Evolutionary conservation across 2,888 invertebrate species (phyloP), one percentile per base, ranked within the genome.

Genomic region (Agonum fuliginosum): DNA sequence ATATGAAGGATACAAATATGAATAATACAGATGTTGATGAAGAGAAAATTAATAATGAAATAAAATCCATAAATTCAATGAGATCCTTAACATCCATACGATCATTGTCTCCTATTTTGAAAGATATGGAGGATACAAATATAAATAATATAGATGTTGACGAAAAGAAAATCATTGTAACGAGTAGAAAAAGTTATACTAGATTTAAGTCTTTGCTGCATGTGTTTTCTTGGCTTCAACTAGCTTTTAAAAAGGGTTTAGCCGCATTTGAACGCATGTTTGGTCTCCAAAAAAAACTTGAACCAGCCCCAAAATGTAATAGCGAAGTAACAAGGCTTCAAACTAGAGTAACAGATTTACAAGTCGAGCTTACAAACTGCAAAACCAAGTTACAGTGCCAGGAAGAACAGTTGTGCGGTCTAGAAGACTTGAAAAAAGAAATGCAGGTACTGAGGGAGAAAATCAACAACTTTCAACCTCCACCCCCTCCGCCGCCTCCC

Each of bases 401-500:
- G 12, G 58, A 62, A 19, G 67, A 62, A 30, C 27, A 62, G 10
- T 19, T 62, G 17, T 62, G 17, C 79, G 80, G 37, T 71, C 81
- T 19, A n/a, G 70, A 77, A 0, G 43, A 51, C 1, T 37, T 77
- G 5, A 77, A 41, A 27, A 70, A 37, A 43, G 77, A 77, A 19
- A 65, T 77, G 6, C 10, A 51, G 6, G 77, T 70, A n/a, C 27
- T 77, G 14, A 69, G 51, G 37, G 22, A 46, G 30, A 54, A 12
- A 12, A 20, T 75, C 17, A 41, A 34, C 12, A 34, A 17, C 1
- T 19, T 6, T 5, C 30, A 37, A 37, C 5, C 24, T 46, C 81
- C 81, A 2, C 81, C 82, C 1, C 81, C 81, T 6, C 83, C 84
- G 0, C 82, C 83, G 1, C 82, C 83, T 0, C 83, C 83, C 0